These are phyloP conservation scores for Eucidaris tribuloides DNA, from an alignment of 35 echinoderm and acorn worm species.

Conservation along the genomic window DNA sequence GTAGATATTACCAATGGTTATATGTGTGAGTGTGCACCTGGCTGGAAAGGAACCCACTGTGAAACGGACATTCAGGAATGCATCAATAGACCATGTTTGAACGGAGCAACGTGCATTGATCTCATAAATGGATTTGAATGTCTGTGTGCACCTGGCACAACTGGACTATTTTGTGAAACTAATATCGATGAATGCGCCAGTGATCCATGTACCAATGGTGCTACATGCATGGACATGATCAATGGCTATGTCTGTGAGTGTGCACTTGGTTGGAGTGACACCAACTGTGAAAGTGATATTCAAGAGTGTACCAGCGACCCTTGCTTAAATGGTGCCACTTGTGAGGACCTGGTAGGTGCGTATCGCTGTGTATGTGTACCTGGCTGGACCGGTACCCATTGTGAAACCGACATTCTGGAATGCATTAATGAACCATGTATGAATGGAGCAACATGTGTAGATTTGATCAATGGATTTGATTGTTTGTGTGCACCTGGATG, in stretches of 20 bases:
- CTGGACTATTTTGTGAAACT: too few species aligned
- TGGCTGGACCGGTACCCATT: neutral
- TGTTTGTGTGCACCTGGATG: conserved; percentile 12
- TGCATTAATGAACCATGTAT: neutral
- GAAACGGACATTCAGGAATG: conserved; percentile 34
- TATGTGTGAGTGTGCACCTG: conserved; percentile 41
- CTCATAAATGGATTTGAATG: conserved; percentile 28
- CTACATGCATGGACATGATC: neutral
- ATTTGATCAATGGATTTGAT: neutral
- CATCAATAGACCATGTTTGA: conserved; percentile 1
- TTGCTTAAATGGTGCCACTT: neutral
- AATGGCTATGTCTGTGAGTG: neutral
- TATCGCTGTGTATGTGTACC: neutral
- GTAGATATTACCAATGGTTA: conserved; percentile 29
- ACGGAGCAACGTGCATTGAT: conserved; percentile 36
- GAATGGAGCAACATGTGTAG: neutral
- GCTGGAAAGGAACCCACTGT: conserved; percentile 45
- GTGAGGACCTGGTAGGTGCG: neutral
- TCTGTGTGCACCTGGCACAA: too few species aligned
- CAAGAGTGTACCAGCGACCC: neutral
- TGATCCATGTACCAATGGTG: too few species aligned
- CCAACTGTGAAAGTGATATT: too few species aligned
- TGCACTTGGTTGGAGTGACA: neutral
- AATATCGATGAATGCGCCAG: too few species aligned
- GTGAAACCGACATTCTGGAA: neutral